A percentile compares a stretch with the other conserved stretches of the same genome.
Conservation (phyloP, 2,113 vertebrate genomes). For the Tragelaphus buxtoni region DNA sequence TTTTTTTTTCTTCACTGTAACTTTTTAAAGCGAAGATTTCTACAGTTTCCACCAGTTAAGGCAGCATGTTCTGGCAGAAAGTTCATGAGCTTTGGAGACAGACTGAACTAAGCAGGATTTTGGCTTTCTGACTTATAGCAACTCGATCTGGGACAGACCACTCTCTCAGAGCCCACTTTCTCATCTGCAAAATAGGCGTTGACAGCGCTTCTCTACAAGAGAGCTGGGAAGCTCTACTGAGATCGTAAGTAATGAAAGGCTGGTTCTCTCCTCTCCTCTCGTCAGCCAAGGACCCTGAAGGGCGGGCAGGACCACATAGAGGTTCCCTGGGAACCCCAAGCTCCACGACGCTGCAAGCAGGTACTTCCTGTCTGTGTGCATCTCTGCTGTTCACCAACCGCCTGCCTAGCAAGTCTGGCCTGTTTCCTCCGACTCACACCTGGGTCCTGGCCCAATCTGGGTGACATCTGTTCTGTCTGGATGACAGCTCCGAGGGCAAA, state of each 20-base stretch:
- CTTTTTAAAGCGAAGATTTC: neutral
- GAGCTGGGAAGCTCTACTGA: neutral
- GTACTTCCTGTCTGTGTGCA: fast-evolving
- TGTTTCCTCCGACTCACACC: neutral
- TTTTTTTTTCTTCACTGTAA: neutral
- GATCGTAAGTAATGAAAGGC: neutral
- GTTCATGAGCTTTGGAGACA: neutral
- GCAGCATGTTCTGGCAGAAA: neutral
- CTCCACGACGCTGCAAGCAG: fast-evolving
- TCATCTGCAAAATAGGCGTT: neutral
- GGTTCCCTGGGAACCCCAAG: neutral
- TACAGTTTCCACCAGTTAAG: neutral
- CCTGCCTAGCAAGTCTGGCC: neutral
- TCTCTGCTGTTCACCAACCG: neutral
- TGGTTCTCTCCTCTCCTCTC: neutral
- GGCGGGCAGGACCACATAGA: neutral
- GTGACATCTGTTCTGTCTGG: neutral
- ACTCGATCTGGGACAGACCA: neutral
- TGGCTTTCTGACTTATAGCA: neutral
- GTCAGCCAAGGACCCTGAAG: neutral
- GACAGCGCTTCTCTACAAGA: neutral
- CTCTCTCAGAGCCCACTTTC: neutral
- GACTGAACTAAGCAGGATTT: neutral
- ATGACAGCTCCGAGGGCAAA: neutral
- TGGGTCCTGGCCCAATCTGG: neutral